A percentile compares a stretch with the other conserved stretches of the same genome.
These are phyloP conservation scores for Camelus bactrianus DNA, from an alignment of 2,113 vertebrate species.

Conservation along the genomic window DNA sequence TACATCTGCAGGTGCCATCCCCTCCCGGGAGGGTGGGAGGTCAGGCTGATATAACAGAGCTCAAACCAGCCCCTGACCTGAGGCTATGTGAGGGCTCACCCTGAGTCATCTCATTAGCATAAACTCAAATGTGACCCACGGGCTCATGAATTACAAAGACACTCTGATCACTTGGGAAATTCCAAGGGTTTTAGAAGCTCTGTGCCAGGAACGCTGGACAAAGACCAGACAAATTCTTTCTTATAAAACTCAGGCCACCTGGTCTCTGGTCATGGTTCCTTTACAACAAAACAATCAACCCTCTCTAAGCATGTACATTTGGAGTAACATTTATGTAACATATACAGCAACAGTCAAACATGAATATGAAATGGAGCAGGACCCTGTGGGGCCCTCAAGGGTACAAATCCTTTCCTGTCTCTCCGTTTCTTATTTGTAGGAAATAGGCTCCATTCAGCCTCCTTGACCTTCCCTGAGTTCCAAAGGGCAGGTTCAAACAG, in stretches of 20 bases:
- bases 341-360: background rate
- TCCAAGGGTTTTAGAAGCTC: background rate
- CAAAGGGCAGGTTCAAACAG: no score
- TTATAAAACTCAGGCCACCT: background rate
- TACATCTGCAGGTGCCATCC: background rate
- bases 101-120: background rate
- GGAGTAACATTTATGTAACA: background rate
- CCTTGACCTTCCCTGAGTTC: no score
- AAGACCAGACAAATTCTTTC: slow-evolving; percentile 10
- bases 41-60: background rate
- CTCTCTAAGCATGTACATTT: background rate
- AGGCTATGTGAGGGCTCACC: background rate
- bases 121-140: background rate
- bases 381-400: no score
- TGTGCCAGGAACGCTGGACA: background rate
- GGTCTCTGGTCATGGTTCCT: background rate
- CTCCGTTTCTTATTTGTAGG: no score
- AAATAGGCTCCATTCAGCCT: no score
- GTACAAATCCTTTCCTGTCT: no score
- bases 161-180: background rate
- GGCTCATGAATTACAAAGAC: background rate
- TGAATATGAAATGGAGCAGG: background rate
- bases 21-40: background rate
- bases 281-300: background rate
- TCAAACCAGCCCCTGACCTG: background rate